Conservation (phyloP, 2,888 invertebrate genomes). For the Caenorhabditis sp. region DNA sequence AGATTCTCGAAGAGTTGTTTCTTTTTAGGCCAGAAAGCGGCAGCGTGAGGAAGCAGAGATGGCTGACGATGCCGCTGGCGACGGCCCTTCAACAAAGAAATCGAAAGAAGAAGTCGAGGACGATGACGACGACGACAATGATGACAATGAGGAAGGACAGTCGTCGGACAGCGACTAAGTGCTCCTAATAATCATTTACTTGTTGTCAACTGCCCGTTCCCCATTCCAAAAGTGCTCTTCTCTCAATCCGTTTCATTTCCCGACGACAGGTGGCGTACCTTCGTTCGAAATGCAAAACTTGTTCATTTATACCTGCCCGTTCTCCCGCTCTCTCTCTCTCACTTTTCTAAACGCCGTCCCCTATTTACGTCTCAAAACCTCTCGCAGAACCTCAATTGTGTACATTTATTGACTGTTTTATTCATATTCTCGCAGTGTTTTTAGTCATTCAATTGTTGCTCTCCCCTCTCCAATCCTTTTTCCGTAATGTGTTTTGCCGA, state of each 20-base stretch:
- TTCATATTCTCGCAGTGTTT: background rate
- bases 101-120: slow-evolving; percentile 1
- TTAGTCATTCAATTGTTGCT: slow-evolving; percentile 31
- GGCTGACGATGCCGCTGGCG: slow-evolving; percentile 24
- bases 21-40: slow-evolving; percentile 22
- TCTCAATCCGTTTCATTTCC: slow-evolving; percentile 3
- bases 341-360: slow-evolving; percentile 19
- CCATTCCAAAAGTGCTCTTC: slow-evolving; percentile 19
- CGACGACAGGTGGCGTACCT: slow-evolving; percentile 28
- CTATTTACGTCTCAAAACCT: slow-evolving; percentile 32
- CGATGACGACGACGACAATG: slow-evolving; percentile 1
- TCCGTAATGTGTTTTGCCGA: slow-evolving; percentile 31
- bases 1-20: background rate
- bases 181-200: background rate
- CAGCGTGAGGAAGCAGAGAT: slow-evolving; percentile 80
- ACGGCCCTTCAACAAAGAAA: slow-evolving; percentile 15
- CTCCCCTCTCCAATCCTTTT: background rate
- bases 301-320: slow-evolving; percentile 26
- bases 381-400: slow-evolving; percentile 34
- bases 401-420: slow-evolving; percentile 16
- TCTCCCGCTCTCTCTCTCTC: slow-evolving; percentile 6
- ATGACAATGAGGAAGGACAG: slow-evolving; percentile 5
- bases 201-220: background rate
- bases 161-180: slow-evolving; percentile 24
- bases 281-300: slow-evolving; percentile 51